These are phyloP conservation scores for Intellagama lesueurii DNA, from an alignment of 2,797 vertebrate species.

Conservation along the genomic window DNA sequence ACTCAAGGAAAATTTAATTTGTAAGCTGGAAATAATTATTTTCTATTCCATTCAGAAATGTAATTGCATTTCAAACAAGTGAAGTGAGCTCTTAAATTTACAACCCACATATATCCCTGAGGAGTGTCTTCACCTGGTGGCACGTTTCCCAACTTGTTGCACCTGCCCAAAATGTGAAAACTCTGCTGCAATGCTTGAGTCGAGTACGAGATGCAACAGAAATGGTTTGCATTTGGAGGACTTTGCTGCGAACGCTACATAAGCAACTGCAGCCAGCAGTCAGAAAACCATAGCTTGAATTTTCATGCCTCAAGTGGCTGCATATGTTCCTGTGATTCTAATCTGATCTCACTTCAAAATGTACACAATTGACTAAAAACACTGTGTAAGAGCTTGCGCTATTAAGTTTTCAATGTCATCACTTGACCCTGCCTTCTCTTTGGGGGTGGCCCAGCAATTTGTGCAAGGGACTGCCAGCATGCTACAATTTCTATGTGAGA, in stretches of 20 bases:
- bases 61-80: slow-evolving; percentile 5
- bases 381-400: neutral
- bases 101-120: neutral
- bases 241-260: neutral
- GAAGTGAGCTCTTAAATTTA: neutral
- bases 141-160: neutral
- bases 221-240: neutral
- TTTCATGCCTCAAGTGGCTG: neutral
- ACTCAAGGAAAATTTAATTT: neutral
- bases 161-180: neutral
- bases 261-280: neutral
- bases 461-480: neutral
- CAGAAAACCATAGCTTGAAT: neutral
- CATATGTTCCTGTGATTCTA: neutral
- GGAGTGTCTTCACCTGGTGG: slow-evolving; percentile 10
- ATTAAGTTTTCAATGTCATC: neutral
- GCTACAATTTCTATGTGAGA: neutral
- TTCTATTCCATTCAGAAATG: neutral
- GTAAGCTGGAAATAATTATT: neutral
- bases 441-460: neutral
- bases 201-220: neutral
- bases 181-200: neutral
- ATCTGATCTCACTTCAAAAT: neutral
- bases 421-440: neutral
- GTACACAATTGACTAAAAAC: neutral